Conservation (phyloP, 2,797 vertebrate species). For the Vireo griseus region DNA sequence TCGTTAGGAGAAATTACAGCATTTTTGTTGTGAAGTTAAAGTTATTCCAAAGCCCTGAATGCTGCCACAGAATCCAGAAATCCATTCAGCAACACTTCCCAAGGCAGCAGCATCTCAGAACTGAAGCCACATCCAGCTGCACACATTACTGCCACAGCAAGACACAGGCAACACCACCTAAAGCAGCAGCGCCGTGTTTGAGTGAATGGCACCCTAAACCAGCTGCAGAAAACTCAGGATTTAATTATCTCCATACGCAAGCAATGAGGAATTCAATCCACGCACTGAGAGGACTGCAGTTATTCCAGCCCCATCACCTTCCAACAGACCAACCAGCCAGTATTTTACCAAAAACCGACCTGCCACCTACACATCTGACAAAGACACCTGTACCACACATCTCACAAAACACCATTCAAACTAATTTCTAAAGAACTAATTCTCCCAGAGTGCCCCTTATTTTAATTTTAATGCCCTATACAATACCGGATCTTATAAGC, state of each 20-base stretch:
- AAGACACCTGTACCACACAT: not conserved
- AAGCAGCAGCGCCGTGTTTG: not conserved
- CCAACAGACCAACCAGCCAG: not conserved
- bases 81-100: not conserved
- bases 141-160: not conserved
- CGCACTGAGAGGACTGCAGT: not conserved
- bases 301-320: not conserved
- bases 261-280: not conserved
- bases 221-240: not conserved
- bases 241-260: not conserved
- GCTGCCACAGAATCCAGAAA: not conserved
- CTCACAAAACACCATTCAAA: not conserved
- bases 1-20: not conserved
- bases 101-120: not conserved
- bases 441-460: fast-evolving
- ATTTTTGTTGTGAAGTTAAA: not conserved
- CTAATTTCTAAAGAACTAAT: not conserved
- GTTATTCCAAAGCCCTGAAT: not conserved
- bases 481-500: not conserved
- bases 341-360: not conserved
- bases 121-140: not conserved
- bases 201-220: not conserved
- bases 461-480: not conserved
- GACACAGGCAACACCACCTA: not conserved
- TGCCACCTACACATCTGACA: not conserved